Evolutionary conservation across 1,140 invertebrate species (phyloP), one percentile per base, ranked within the genome.

Genomic region (Rhizoglyphus robini): DNA sequence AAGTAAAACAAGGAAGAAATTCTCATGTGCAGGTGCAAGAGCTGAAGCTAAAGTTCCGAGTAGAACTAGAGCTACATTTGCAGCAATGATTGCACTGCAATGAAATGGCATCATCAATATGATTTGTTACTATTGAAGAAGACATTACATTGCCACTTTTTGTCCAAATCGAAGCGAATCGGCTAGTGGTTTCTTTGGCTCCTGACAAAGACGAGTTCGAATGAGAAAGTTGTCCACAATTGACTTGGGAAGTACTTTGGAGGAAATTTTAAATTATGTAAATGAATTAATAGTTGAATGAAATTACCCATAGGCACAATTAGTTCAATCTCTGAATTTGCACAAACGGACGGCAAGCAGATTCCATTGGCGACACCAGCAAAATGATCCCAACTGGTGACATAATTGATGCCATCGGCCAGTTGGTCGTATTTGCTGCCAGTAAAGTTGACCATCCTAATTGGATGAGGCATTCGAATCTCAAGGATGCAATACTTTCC

Each of bases 401-500:
- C n/a, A 51, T 48, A 63, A 3, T 57, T 63, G 38, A 63, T 57
- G 5, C 25, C 11, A 47, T 18, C 25, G 4, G 38, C n/a, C 30
- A 8, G 18, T 25, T 25, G 27, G 29, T 1, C 13, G 38, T 1
- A 57, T 48, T 29, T 3, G 41, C 27, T 38, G 27, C 4, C n/a
- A 29, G n/a, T 54, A 47, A n/a, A n/a, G n/a, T n/a, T n/a, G n/a
- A n/a, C n/a, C n/a, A n/a, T n/a, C n/a, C n/a, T n/a, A n/a, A n/a
- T n/a, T n/a, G n/a, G n/a, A n/a, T n/a, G n/a, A n/a, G 47, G 61
- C 25, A 31, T 23, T 20, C 32, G 38, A 23, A 63, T n/a, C 23
- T 63, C 61, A 5, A 63, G 38, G 38, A 63, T 29, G 34, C 61
- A 63, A 29, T 63, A 63, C 41, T 51, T 47, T n/a, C 61, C 61